These are phyloP conservation scores for Cistogaster globosa DNA, from an alignment of 2,888 invertebrate species.

Conservation along the genomic window DNA sequence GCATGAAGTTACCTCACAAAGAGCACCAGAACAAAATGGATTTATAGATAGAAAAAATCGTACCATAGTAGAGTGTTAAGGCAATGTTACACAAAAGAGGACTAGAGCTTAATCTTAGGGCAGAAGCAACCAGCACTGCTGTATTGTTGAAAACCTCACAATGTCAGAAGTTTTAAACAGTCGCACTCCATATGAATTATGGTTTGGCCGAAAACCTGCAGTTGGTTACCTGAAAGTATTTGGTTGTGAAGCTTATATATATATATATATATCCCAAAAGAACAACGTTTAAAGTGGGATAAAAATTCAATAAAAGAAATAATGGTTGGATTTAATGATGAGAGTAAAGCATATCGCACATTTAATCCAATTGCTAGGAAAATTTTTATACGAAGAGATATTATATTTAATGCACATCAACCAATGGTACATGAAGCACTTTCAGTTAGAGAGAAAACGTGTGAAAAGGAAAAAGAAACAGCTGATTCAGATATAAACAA, in stretches of 20 bases:
- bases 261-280: conserved; percentile 2
- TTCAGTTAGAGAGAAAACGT: not conserved
- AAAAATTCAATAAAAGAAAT: conserved; percentile 7
- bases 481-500: not conserved
- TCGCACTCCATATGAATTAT: conserved; percentile 36
- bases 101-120: conserved; percentile 35
- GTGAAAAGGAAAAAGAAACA: conserved; percentile 4
- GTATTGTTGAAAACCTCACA: not conserved
- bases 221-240: conserved; percentile 27
- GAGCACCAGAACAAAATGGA: conserved; percentile 52
- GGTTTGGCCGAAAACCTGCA: conserved; percentile 35
- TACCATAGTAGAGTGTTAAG: too few species aligned
- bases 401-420: not conserved
- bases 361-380: conserved; percentile 9
- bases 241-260: conserved; percentile 21
- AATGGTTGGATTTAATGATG: conserved; percentile 31
- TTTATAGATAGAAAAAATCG: too few species aligned
- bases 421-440: not conserved
- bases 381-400: conserved; percentile 3
- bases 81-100: too few species aligned
- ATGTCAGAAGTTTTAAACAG: not conserved
- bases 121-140: conserved; percentile 31
- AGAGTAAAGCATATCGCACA: conserved; percentile 12
- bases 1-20: conserved; percentile 55
- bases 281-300: not conserved